A percentile compares a stretch with the other conserved stretches of the same genome.
These are phyloP conservation scores for Urocynchramus pylzowi DNA, from an alignment of 2,113 vertebrate species.

Conservation along the genomic window DNA sequence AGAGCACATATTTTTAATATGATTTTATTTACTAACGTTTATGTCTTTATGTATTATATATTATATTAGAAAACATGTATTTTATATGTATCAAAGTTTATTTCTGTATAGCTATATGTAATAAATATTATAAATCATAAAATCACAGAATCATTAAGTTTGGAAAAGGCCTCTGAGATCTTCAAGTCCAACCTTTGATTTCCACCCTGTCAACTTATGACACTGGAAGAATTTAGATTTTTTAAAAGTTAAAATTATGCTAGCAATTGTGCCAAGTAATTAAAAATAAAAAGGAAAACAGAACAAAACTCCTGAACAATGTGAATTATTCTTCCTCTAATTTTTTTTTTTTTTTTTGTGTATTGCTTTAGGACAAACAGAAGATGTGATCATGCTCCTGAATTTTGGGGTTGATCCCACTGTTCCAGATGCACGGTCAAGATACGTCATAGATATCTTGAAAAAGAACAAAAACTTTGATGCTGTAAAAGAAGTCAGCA, in stretches of 20 bases:
- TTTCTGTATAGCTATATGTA: not conserved
- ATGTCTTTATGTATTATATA: not conserved
- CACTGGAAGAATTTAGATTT: not conserved
- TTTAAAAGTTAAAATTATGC: not conserved
- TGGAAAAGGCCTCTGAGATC: not conserved
- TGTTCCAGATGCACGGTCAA: conserved; percentile 58
- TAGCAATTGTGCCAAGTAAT: not conserved
- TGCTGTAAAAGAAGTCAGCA: conserved; percentile 70
- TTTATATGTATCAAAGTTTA: not conserved
- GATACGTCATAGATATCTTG: conserved; percentile 66
- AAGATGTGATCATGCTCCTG: conserved; percentile 78
- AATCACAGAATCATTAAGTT: not conserved
- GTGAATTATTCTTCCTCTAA: not conserved
- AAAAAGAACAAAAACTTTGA: conserved; percentile 77
- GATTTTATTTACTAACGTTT: not conserved
- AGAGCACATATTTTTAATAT: not conserved
- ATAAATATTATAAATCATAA: not conserved
- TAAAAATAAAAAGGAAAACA: not conserved
- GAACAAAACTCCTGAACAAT: not conserved
- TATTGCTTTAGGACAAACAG: conserved; percentile 69
- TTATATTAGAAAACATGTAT: rapidly evolving
- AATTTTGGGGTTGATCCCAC: conserved; percentile 71
- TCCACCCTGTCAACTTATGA: not conserved
- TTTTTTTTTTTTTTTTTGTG: not conserved
- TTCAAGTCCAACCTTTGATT: not conserved